Percentiles rank a stretch among this genome's conserved stretches.
Evolutionary conservation across 2,888 invertebrate species (phyloP).

Genomic region (Pristionchus fissidentatus): DNA sequence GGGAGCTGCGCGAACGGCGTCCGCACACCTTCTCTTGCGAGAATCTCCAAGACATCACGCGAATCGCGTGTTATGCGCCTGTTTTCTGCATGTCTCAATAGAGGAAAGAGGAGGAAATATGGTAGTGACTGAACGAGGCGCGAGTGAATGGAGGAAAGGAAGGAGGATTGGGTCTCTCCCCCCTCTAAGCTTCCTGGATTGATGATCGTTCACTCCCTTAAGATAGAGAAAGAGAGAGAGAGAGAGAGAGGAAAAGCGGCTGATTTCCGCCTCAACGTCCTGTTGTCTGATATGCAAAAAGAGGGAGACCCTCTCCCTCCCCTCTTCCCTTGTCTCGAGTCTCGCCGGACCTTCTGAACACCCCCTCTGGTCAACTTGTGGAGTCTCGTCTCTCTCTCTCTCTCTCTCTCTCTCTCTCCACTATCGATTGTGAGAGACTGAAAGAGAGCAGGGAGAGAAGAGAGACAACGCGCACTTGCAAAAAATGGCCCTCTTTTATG

Average conservation of each 20-base stretch:
- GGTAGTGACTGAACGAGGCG: background rate
- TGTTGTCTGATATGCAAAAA: background rate
- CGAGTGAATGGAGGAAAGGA: background rate
- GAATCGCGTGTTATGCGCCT: too few species aligned
- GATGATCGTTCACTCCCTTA: background rate
- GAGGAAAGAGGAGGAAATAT: too few species aligned
- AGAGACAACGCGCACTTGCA: background rate
- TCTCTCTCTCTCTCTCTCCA: background rate
- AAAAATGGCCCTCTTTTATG: background rate
- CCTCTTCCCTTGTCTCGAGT: background rate
- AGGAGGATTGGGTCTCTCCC: background rate
- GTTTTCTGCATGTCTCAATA: background rate
- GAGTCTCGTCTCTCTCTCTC: slow-evolving; percentile 20
- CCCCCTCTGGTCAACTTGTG: background rate
- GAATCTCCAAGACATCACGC: too few species aligned
- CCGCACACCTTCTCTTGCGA: too few species aligned
- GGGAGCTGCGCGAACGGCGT: too few species aligned
- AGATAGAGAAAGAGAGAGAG: background rate
- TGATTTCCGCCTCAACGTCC: background rate
- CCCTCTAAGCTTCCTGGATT: background rate
- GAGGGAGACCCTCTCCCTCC: background rate
- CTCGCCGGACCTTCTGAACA: background rate
- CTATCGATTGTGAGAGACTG: slow-evolving; percentile 1
- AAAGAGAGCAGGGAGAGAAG: background rate
- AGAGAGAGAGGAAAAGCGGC: background rate